Base-by-base conservation (phyloP, 2,797 vertebrate species). In the Enteromius anoplus region DNA sequence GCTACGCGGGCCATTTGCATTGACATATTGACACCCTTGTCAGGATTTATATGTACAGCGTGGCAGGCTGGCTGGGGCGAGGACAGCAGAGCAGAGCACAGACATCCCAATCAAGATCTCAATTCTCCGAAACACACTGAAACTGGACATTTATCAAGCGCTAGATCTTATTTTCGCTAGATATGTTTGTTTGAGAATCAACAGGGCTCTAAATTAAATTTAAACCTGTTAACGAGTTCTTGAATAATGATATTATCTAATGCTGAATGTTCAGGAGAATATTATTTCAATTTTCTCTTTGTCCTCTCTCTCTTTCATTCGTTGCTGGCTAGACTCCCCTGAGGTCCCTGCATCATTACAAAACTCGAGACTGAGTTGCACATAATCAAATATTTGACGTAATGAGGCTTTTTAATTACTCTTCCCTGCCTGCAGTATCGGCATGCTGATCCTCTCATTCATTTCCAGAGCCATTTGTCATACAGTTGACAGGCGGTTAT, bases 321-420 rank as follows among this genome's bases (percentile, higher is more conserved):
- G 76, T 82, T 64, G 32, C 34, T 4, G 4, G 62, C 72, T 65
- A 83, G 55, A 55, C 71, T 84, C 84, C 81, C 84, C 58, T 86
- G 85, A 88, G 86, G 85, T 80, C 82, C 14, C 58, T 72, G 73
- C 88, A 88, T 92, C 89, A 91, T 92, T 90, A 88, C 86, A 75
- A 78, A 70, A 88, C 62, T 75, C 64, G 71, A 64, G 51, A 70
- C 85, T 81, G 86, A 89, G 89, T 91, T 91, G 81, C 85, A 91
- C 86, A 89, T 91, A 91, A 93, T 94, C 91, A 92, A 93, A 93
- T 94, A 92, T 94, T 92, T 92, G 91, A 93, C 87, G 89, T 91
- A 93, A 93, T 91, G 91, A 93, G 91, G 92, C 90, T 91, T 92
- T 94, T 93, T 94, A 93, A 93, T 94, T 92, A 93, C 89, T 93